These are phyloP conservation scores for Lamellibrachia columna DNA, from an alignment of 2,888 invertebrate species.

Conservation along the genomic window DNA sequence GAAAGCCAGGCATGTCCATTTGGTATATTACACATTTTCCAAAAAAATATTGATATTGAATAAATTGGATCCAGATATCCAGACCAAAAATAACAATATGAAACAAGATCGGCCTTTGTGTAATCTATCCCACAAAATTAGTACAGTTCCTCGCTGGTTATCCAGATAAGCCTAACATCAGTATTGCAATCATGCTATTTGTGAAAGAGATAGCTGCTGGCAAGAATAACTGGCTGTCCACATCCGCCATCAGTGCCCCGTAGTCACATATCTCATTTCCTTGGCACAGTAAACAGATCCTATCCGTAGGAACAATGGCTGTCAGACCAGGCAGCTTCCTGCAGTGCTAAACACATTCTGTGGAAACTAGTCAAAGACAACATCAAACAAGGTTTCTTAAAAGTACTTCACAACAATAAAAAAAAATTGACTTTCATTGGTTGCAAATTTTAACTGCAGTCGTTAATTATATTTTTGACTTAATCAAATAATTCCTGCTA, in stretches of 20 bases:
- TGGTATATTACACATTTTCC: not conserved
- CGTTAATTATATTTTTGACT: no score
- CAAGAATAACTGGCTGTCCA: not conserved
- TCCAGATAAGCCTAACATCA: not conserved
- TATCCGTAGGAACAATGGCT: not conserved
- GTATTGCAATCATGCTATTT: constrained; percentile 1
- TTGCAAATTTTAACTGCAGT: no score
- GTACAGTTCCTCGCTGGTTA: not conserved
- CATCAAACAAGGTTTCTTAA: no score
- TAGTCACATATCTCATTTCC: not conserved
- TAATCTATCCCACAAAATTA: not conserved
- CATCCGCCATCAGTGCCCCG: not conserved
- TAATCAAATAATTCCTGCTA: no score
- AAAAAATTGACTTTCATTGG: no score
- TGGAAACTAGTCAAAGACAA: no score
- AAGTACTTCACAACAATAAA: no score
- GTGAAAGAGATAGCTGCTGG: not conserved
- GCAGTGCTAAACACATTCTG: no score
- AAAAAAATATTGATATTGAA: not conserved
- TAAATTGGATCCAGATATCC: not conserved
- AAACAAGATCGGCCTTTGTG: not conserved
- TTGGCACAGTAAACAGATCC: not conserved
- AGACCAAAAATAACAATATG: not conserved
- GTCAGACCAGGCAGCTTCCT: not conserved
- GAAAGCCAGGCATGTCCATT: no score